Evolutionary conservation across 2,113 vertebrate species (phyloP).

Genomic region (Sminthopsis crassicaudata): DNA sequence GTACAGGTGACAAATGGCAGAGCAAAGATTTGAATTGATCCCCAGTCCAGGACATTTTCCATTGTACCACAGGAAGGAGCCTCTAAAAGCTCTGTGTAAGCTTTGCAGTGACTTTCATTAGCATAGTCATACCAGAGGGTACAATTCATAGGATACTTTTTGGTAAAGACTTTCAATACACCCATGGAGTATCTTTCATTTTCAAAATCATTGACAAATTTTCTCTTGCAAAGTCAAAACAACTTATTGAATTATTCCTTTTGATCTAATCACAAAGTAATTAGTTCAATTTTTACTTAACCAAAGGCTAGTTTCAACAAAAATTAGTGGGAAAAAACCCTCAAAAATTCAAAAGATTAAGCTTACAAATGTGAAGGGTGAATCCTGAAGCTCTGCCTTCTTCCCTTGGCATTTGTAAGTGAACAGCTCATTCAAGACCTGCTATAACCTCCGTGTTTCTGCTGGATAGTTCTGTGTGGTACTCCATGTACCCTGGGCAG

Average conservation of each 20-base stretch:
- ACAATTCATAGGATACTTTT: neutral
- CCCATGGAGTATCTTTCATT: neutral
- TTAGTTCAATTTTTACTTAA: slow-evolving; percentile 34
- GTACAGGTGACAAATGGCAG: neutral
- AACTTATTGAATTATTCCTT: neutral
- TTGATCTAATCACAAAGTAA: neutral
- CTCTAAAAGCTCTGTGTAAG: neutral
- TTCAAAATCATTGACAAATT: slow-evolving; percentile 16
- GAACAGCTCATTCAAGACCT: neutral
- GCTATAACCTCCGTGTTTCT: neutral
- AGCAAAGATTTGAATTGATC: neutral
- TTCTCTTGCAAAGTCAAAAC: neutral
- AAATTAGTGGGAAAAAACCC: neutral
- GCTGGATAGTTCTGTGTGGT: neutral
- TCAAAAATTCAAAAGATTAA: slow-evolving; percentile 26
- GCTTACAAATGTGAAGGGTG: neutral
- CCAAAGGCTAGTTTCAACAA: neutral
- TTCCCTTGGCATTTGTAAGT: neutral
- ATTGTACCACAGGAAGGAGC: neutral
- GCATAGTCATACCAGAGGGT: neutral
- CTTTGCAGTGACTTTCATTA: neutral
- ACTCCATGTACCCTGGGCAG: neutral
- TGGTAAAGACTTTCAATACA: neutral
- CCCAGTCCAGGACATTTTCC: neutral
- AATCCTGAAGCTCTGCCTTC: neutral